Percentiles rank a stretch among this genome's conserved stretches.
These are phyloP conservation scores for Prochilodus magdalenae DNA, from an alignment of 2,113 vertebrate genomes.

Conservation along the genomic window DNA sequence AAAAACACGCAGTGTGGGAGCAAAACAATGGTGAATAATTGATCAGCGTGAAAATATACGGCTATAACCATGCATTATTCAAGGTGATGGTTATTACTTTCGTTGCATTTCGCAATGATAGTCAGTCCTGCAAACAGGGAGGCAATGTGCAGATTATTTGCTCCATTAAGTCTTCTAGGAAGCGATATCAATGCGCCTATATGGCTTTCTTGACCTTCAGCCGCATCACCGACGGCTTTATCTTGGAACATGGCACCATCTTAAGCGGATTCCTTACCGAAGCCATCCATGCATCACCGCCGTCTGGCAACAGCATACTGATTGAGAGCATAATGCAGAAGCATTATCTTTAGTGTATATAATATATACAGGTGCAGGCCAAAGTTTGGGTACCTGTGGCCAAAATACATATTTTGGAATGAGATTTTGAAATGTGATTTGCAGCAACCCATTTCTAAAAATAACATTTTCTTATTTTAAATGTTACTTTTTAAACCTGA, in stretches of 20 bases:
- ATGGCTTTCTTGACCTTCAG: conserved; percentile 10
- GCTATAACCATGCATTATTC: conserved; percentile 34
- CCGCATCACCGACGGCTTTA: not conserved
- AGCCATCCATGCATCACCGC: not conserved
- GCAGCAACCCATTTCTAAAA: too few species aligned
- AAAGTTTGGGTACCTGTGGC: too few species aligned
- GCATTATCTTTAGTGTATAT: not conserved
- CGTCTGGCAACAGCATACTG: not conserved
- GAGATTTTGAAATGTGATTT: too few species aligned
- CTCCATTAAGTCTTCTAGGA: conserved; percentile 23
- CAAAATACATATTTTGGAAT: too few species aligned
- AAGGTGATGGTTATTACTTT: conserved; percentile 28
- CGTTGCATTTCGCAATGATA: conserved; percentile 13
- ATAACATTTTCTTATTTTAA: too few species aligned
- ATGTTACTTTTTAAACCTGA: too few species aligned
- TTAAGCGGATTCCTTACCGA: not conserved
- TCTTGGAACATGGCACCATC: not conserved
- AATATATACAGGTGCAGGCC: not conserved
- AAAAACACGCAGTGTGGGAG: conserved; percentile 13
- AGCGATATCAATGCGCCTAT: not conserved
- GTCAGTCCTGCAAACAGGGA: conserved; percentile 12
- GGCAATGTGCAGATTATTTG: conserved; percentile 9
- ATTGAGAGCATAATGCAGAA: not conserved
- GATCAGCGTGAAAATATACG: conserved; percentile 31
- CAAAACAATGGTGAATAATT: conserved; percentile 44